Evolutionary conservation across 2,888 invertebrate species (phyloP), one percentile per base, ranked within the genome.

Genomic region (Lepeophtheirus nordmannii): DNA sequence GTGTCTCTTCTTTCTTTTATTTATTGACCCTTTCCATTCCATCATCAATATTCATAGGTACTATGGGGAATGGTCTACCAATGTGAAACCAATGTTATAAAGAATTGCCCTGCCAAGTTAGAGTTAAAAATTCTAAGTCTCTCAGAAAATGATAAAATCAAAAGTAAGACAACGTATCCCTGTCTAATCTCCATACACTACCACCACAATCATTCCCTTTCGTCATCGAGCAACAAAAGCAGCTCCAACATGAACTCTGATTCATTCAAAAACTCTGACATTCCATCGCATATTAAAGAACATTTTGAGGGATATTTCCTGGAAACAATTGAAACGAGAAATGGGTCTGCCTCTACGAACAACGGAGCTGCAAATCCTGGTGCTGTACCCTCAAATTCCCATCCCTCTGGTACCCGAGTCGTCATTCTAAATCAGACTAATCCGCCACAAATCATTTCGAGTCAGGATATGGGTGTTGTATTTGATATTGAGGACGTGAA

Each of bases 401-500:
- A 60, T 22, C 30, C 60, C 60, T 17, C 17, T 60, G 60, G 30
- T 30, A 20, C 30, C 37, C 60, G 30, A 30, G 30, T 60, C 60
- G 17, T 60, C 60, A 30, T 60, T 23, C 23, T 38, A 20, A 38
- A 60, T 12, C 60, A 60, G 30, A 23, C 9, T 8, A 46, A 46
- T 46, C 53, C 53, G 5, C 30, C 30, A 30, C 30, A 30, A 30
- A 46, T 46, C 53, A 46, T 46, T n/a, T 17, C 53, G n/a, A n/a
- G n/a, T 17, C 53, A 46, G 17, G 53, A 46, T 14, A 22, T 38
- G 22, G 39, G 60, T 30, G 60, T 37, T 17, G 60, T 60, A 38
- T 60, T 60, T 23, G 60, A 60, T 60, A 30, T 60, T 12, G 60
- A 30, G 11, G 60, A 60, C n/a, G 60, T 60, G 60, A 60, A 38